A percentile compares a stretch with the other conserved stretches of the same genome.
phyloP scores from a whole-genome alignment of 2,888 invertebrate genomes.

The Piscicola geometra region DNA sequence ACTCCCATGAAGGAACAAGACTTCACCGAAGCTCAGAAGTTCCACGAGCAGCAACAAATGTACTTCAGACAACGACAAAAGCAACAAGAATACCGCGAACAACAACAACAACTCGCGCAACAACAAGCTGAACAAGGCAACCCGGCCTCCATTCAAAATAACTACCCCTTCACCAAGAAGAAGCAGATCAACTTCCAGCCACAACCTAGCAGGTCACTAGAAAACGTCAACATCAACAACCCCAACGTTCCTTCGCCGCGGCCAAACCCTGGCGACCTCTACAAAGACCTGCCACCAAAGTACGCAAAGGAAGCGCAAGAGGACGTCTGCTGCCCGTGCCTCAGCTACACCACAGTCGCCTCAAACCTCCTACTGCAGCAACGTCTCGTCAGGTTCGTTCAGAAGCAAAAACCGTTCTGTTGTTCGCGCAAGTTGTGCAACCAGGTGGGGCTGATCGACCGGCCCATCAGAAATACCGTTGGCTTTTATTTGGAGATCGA shows the following conservation, averaged over 20 bases:
- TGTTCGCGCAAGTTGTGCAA: conserved; percentile 23
- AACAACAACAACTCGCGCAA: neutral
- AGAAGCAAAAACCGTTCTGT: conserved; percentile 21
- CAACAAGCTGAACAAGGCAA: conserved; percentile 18
- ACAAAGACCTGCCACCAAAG: neutral
- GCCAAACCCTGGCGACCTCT: neutral
- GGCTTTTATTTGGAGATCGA: neutral
- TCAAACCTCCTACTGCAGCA: neutral
- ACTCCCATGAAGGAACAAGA: neutral
- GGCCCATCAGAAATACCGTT: conserved; percentile 23
- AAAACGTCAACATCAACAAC: too few species aligned
- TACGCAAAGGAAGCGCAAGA: neutral
- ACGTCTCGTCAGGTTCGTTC: conserved; percentile 5
- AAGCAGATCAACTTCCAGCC: too few species aligned
- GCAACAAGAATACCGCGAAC: conserved; percentile 12
- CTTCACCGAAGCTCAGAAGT: neutral
- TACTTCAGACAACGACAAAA: neutral
- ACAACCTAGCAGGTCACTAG: too few species aligned
- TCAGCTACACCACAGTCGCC: conserved; percentile 8
- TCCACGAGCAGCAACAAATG: neutral
- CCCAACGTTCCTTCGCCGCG: too few species aligned
- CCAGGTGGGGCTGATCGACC: conserved; percentile 24
- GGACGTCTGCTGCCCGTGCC: conserved; percentile 14
- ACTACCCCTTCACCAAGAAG: too few species aligned
- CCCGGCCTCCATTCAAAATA: neutral